phyloP scores from a whole-genome alignment of 2,113 vertebrate species.

The Eleginops maclovinus region DNA sequence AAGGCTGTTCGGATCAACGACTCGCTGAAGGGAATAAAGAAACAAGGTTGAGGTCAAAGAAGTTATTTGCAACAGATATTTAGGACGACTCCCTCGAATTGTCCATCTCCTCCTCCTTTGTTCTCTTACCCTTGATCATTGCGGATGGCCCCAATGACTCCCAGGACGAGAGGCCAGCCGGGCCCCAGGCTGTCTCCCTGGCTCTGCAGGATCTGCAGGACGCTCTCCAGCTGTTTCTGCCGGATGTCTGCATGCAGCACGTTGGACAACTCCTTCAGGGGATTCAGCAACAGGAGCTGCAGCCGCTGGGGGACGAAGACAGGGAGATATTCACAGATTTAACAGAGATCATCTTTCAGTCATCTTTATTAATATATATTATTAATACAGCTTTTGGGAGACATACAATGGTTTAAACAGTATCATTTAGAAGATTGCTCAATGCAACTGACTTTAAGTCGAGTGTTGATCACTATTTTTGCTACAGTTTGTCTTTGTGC shows the following conservation, averaged over 20 bases:
- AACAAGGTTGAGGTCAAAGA: neutral
- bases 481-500: neutral
- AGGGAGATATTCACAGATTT: neutral
- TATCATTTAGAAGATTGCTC: neutral
- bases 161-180: slow-evolving; percentile 96
- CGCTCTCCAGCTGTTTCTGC: slow-evolving; percentile 97
- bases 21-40: slow-evolving; percentile 84
- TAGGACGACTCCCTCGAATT: neutral
- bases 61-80: neutral
- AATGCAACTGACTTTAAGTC: neutral
- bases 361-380: neutral
- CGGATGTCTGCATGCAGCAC: slow-evolving; percentile 95
- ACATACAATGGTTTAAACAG: neutral
- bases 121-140: slow-evolving; percentile 95
- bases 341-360: neutral
- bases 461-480: neutral
- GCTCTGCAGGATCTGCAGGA: slow-evolving; percentile 96
- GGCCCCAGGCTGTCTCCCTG: slow-evolving; percentile 97
- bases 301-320: slow-evolving; percentile 86
- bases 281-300: slow-evolving; percentile 94
- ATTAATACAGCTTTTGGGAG: neutral
- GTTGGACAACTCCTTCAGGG: slow-evolving; percentile 95
- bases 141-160: slow-evolving; percentile 98
- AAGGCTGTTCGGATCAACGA: slow-evolving; percentile 98
- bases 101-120: too few relatives aligned